These are phyloP conservation scores for Hycleus phaleratus DNA, from an alignment of 1,140 invertebrate species.

Conservation along the genomic window DNA sequence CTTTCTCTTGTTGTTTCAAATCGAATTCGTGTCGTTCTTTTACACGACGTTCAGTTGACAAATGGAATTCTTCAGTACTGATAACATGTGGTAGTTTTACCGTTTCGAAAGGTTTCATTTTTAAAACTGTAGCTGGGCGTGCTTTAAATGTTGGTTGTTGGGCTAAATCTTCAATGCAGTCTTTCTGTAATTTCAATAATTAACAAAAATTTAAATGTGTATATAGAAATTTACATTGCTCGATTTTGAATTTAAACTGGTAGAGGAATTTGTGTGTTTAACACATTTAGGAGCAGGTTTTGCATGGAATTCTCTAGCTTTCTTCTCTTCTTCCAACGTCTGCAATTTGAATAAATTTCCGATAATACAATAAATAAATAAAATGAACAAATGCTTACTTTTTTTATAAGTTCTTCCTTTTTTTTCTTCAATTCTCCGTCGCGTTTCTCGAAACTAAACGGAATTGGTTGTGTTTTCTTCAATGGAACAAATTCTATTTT, in stretches of 20 bases:
- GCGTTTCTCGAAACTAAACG: slow-evolving; percentile 49
- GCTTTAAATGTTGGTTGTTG: slow-evolving; percentile 42
- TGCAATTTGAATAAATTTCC: too few relatives aligned
- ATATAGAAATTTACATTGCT: background rate
- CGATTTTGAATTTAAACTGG: background rate
- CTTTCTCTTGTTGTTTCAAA: slow-evolving; percentile 36
- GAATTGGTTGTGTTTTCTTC: slow-evolving; percentile 32
- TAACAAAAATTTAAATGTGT: too few relatives aligned
- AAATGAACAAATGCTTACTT: slow-evolving; percentile 20
- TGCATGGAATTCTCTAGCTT: slow-evolving; percentile 41
- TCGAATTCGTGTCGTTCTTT: slow-evolving; percentile 44
- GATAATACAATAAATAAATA: too few relatives aligned
- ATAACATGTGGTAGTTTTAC: slow-evolving; percentile 24
- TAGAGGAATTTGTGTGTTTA: background rate
- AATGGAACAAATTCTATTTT: background rate
- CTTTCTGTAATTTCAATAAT: slow-evolving; percentile 7
- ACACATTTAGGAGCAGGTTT: slow-evolving; percentile 35
- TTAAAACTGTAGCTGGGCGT: slow-evolving; percentile 40
- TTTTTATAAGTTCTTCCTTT: slow-evolving; percentile 46
- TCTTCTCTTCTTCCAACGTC: slow-evolving; percentile 39
- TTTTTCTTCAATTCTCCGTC: slow-evolving; percentile 39
- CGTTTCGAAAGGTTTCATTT: slow-evolving; percentile 48
- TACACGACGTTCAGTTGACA: slow-evolving; percentile 45
- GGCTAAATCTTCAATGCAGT: background rate
- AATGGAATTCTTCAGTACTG: slow-evolving; percentile 38